Evolutionary conservation across 2,888 invertebrate species (phyloP).

Genomic region (Elgonia sp.): DNA sequence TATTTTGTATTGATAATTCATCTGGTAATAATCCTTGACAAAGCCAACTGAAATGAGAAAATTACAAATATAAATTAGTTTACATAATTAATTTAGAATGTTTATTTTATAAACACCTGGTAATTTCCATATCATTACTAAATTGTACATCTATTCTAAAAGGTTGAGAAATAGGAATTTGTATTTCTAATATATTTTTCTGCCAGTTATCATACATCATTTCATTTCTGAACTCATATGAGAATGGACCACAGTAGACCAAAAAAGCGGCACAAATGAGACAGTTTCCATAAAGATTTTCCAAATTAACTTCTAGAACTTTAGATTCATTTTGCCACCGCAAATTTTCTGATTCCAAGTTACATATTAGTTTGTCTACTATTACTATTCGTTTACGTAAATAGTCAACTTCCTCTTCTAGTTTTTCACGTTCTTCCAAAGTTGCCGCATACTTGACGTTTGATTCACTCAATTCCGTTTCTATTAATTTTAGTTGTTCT

Average conservation of each 20-base stretch:
- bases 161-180: constrained; percentile 92
- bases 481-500: constrained; percentile 89
- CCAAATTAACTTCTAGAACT: constrained; percentile 91
- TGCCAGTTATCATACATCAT: constrained; percentile 95
- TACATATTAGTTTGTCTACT: constrained; percentile 93
- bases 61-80: neutral
- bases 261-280: constrained; percentile 94
- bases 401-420: constrained; percentile 94
- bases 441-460: constrained; percentile 93
- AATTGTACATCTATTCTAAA: constrained; percentile 92
- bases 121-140: constrained; percentile 95
- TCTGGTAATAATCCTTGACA: constrained; percentile 96
- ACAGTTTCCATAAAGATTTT: constrained; percentile 94
- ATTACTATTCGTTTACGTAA: constrained; percentile 93
- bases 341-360: constrained; percentile 93
- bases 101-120: constrained; percentile 88
- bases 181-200: constrained; percentile 89
- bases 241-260: constrained; percentile 95
- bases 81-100: neutral
- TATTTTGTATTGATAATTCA: constrained; percentile 96
- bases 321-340: constrained; percentile 94
- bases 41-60: constrained; percentile 90
- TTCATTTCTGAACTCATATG: constrained; percentile 93
- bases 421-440: constrained; percentile 90
- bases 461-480: constrained; percentile 90